Percentiles rank a stretch among this genome's conserved stretches.
These are phyloP conservation scores for Bujurquina vittata DNA, from an alignment of 2,113 vertebrate genomes.

Conservation along the genomic window DNA sequence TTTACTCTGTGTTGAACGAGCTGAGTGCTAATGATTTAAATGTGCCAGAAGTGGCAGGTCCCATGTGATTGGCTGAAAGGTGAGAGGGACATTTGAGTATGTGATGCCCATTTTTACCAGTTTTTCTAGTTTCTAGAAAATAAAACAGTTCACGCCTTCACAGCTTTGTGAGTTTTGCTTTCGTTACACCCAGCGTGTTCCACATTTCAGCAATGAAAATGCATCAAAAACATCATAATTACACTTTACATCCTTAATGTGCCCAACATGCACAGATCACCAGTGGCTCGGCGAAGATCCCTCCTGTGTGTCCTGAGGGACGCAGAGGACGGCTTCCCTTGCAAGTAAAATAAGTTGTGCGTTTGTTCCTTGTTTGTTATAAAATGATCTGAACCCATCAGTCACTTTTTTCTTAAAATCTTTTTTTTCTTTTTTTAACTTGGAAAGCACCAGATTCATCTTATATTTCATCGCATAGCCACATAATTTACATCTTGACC, in stretches of 20 bases:
- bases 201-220: fast-evolving
- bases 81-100: neutral
- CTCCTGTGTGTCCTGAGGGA: no score
- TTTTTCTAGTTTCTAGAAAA: neutral
- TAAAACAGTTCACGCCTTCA: neutral
- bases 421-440: no score
- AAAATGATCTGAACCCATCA: no score
- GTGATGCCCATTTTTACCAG: fast-evolving
- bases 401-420: no score
- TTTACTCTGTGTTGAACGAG: neutral
- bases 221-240: neutral
- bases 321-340: no score
- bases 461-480: no score
- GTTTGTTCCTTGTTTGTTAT: no score
- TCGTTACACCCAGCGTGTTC: neutral
- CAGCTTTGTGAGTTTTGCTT: neutral
- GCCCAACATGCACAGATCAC: no score
- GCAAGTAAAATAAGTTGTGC: no score
- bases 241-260: neutral
- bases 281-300: no score
- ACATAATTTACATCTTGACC: no score
- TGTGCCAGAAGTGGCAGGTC: neutral
- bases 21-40: neutral
- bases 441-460: no score
- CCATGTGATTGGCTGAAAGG: neutral